These are phyloP conservation scores for Lycopodina hypogea DNA, from an alignment of 37 sponge, comb jelly and placozoan species.

Conservation along the genomic window DNA sequence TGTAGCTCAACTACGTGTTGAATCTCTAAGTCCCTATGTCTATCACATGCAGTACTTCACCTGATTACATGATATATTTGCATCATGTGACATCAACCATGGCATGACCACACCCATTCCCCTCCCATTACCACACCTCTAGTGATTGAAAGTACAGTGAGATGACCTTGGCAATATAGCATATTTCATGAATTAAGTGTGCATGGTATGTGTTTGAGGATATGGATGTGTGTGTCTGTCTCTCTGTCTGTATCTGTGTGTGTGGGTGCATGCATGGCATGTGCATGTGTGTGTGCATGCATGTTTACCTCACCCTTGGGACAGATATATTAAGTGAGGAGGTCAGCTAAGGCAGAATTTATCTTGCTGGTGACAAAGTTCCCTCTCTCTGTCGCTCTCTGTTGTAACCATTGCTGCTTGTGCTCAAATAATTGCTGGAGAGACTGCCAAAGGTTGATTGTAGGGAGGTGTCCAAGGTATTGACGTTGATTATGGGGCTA, in stretches of 20 bases:
- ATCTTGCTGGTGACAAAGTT: conserved; percentile 26
- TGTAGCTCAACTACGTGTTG: conserved; percentile 84
- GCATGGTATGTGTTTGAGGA: too few species aligned
- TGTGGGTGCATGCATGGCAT: too few species aligned
- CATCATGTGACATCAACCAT: background rate
- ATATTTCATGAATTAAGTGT: too few species aligned
- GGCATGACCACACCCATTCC: conserved; percentile 15
- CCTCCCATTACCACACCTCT: too few species aligned
- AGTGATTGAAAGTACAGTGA: background rate
- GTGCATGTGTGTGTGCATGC: too few species aligned
- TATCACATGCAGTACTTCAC: conserved; percentile 88
- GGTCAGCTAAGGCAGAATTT: conserved; percentile 71
- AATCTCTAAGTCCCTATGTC: conserved; percentile 89
- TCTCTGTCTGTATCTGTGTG: too few species aligned
- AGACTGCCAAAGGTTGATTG: background rate
- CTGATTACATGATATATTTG: background rate
- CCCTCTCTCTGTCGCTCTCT: conserved; percentile 19
- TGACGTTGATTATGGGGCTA: conserved; percentile 19
- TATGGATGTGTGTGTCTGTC: too few species aligned
- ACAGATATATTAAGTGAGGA: conserved; percentile 91
- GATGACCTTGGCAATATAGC: background rate
- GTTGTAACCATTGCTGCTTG: background rate
- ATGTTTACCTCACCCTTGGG: conserved; percentile 47
- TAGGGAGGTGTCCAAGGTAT: background rate
- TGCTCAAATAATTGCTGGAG: too few species aligned